Conservation (phyloP, 2,888 invertebrate genomes). For the Gortyna flavago region DNA sequence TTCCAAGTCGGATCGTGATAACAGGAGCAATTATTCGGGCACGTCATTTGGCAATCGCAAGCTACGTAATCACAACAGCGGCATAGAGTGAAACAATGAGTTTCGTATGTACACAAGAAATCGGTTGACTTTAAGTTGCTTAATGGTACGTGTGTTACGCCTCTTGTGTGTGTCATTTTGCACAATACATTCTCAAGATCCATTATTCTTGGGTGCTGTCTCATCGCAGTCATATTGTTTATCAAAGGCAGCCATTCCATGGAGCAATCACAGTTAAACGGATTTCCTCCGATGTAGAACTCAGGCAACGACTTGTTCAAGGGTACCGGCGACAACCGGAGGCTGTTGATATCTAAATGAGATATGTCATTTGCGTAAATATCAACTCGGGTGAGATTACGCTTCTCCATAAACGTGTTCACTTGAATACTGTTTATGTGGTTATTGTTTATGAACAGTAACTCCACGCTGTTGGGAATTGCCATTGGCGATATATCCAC, state of each 20-base stretch:
- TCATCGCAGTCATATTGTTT: constrained; percentile 95
- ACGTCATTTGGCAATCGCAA: constrained; percentile 99
- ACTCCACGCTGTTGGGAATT: constrained; percentile 96
- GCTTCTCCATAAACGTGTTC: constrained; percentile 96
- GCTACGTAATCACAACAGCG: constrained; percentile 98
- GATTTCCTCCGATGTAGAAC: constrained; percentile 97
- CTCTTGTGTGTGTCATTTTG: constrained; percentile 95
- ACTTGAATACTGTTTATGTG: constrained; percentile 94
- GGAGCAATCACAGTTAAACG: constrained; percentile 98
- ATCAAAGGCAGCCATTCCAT: constrained; percentile 98
- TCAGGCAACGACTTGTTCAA: constrained; percentile 94
- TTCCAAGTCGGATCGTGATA: constrained; percentile 98
- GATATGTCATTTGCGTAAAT: constrained; percentile 97
- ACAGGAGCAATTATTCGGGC: constrained; percentile 97
- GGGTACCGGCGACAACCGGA: constrained; percentile 94
- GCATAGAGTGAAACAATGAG: constrained; percentile 97
- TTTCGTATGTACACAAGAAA: constrained; percentile 97
- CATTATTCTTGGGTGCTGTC: constrained; percentile 96
- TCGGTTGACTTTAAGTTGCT: constrained; percentile 94
- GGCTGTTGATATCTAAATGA: constrained; percentile 95
- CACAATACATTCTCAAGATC: constrained; percentile 97
- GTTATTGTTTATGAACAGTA: constrained; percentile 97
- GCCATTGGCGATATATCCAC: constrained; percentile 94
- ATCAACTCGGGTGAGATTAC: constrained; percentile 95
- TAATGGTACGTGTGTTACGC: constrained; percentile 93